These are phyloP conservation scores for Piezodorus guildinii DNA, from an alignment of 1,140 invertebrate genomes.

Conservation along the genomic window DNA sequence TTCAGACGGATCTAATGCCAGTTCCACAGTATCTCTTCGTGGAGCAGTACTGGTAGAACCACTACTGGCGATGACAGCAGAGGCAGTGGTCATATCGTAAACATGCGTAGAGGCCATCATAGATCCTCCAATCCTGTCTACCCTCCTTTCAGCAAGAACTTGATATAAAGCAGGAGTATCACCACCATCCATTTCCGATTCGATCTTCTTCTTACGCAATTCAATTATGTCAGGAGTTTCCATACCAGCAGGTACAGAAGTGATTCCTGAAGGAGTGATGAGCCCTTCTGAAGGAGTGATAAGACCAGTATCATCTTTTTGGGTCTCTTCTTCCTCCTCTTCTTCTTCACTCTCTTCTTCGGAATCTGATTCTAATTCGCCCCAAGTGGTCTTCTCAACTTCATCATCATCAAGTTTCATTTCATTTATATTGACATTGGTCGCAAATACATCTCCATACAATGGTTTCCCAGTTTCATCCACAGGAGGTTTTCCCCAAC, in stretches of 20 bases:
- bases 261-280: conserved; percentile 89
- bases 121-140: conserved; percentile 75
- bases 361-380: conserved; percentile 91
- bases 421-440: conserved; percentile 37
- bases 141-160: conserved; percentile 87
- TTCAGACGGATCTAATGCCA: conserved; percentile 94
- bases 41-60: conserved; percentile 36
- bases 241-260: conserved; percentile 86
- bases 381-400: conserved; percentile 88
- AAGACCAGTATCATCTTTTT: conserved; percentile 54
- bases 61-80: conserved; percentile 1
- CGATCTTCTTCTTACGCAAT: conserved; percentile 91
- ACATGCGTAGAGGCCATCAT: conserved; percentile 99
- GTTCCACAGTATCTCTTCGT: conserved; percentile 62
- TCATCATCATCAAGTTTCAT: conserved; percentile 55
- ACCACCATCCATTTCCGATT: conserved; percentile 90
- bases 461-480: conserved; percentile 95
- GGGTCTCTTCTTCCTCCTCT: conserved; percentile 63
- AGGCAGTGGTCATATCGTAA: conserved; percentile 62
- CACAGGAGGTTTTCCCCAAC: conserved; percentile 99
- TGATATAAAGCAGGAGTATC: conserved; percentile 87
- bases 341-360: conserved; percentile 84
- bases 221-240: conserved; percentile 99
- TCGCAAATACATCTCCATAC: conserved; percentile 98
- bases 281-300: conserved; percentile 77